Conservation (phyloP, 2,797 vertebrate species). For the Ctenochaetus hawaiiensis region DNA sequence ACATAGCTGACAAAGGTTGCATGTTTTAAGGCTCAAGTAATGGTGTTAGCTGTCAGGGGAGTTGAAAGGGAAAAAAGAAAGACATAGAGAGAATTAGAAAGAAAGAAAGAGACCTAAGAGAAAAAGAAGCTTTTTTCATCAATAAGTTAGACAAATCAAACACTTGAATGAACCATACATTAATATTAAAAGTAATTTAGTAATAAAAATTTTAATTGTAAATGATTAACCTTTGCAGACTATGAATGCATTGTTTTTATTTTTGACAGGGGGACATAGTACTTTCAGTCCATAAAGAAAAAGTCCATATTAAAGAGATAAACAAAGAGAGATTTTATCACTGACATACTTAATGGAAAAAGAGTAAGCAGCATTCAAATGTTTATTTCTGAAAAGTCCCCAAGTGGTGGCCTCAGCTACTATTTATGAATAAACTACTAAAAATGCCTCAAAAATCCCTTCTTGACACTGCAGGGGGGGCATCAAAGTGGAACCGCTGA, state of each 20-base stretch:
- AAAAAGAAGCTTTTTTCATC: background rate
- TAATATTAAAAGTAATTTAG: slow-evolving; percentile 1
- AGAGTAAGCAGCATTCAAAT: slow-evolving; percentile 46
- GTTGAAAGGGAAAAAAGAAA: slow-evolving; percentile 26
- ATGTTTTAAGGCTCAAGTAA: slow-evolving; percentile 15
- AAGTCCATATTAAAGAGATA: slow-evolving; percentile 5
- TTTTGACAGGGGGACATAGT: background rate
- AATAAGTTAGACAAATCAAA: slow-evolving; percentile 9
- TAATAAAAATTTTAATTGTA: background rate
- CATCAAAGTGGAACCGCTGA: slow-evolving; percentile 43
- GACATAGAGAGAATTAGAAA: slow-evolving; percentile 22
- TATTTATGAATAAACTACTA: slow-evolving; percentile 66
- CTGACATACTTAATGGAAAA: slow-evolving; percentile 34
- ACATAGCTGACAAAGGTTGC: background rate
- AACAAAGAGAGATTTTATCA: slow-evolving; percentile 18
- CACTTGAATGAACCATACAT: background rate
- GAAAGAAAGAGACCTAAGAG: slow-evolving; percentile 28
- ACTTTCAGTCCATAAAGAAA: slow-evolving; percentile 27
- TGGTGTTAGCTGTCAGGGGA: slow-evolving; percentile 27
- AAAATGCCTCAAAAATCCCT: slow-evolving; percentile 49
- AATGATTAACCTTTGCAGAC: slow-evolving; percentile 7
- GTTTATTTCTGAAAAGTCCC: slow-evolving; percentile 54
- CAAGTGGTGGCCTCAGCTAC: slow-evolving; percentile 32
- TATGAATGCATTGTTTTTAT: slow-evolving; percentile 19
- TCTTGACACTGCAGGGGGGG: slow-evolving; percentile 37